phyloP scores from a whole-genome alignment of 2,797 vertebrate genomes.

The Ciconia nigra region DNA sequence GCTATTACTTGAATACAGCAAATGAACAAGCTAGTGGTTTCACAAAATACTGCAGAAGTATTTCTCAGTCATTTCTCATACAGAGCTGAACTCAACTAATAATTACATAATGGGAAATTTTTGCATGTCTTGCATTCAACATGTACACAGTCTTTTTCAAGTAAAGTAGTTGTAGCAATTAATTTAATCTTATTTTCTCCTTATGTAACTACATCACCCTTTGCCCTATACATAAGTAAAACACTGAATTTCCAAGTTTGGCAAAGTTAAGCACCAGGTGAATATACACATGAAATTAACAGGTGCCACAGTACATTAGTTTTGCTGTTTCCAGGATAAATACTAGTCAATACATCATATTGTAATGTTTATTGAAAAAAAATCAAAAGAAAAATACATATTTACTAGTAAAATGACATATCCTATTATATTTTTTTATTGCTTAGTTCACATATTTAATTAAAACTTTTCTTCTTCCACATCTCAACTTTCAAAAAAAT shows the following conservation, averaged over 20 bases:
- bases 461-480: background rate
- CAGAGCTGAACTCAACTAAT: constrained; percentile 5
- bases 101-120: background rate
- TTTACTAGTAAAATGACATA: constrained; percentile 7
- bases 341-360: background rate
- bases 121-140: background rate
- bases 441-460: constrained; percentile 2
- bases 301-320: background rate
- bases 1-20: constrained; percentile 29
- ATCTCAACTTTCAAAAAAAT: background rate
- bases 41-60: constrained; percentile 69
- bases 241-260: constrained; percentile 7
- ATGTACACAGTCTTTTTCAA: background rate
- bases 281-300: background rate
- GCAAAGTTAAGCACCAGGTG: constrained; percentile 15
- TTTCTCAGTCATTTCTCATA: constrained; percentile 48
- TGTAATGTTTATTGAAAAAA: background rate
- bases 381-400: background rate
- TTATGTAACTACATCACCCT: background rate
- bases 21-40: constrained; percentile 50
- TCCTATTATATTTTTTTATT: background rate
- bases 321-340: constrained; percentile 11
- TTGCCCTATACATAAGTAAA: background rate
- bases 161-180: background rate
- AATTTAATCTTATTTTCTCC: background rate